Conservation (phyloP, 2,113 vertebrate genomes). For the Scatophagus argus region DNA sequence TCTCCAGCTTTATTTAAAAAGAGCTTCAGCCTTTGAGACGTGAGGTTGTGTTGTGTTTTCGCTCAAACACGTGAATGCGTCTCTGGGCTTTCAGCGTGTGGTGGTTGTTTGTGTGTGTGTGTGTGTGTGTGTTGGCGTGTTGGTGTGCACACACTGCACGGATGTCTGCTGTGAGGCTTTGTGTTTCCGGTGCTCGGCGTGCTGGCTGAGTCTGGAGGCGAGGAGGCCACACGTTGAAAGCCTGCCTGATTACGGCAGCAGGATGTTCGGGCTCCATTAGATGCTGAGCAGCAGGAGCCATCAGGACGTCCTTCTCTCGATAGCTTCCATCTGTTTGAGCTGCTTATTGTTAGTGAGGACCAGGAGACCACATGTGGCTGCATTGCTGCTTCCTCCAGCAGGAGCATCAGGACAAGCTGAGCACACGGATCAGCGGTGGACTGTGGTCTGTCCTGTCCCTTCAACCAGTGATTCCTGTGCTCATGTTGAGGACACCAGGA, state of each 20-base stretch:
- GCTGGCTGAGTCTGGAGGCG: neutral
- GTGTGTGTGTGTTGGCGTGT: neutral
- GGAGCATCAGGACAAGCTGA: too few relatives aligned
- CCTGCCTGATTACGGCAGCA: slow-evolving; percentile 43
- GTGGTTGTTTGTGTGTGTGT: too few relatives aligned
- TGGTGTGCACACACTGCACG: neutral
- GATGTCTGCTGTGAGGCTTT: neutral
- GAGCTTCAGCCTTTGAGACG: too few relatives aligned
- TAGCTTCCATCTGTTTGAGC: neutral
- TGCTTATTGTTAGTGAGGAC: neutral
- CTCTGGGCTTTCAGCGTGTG: too few relatives aligned
- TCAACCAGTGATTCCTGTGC: too few relatives aligned
- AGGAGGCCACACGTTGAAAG: slow-evolving; percentile 25
- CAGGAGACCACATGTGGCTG: neutral
- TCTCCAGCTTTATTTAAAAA: too few relatives aligned
- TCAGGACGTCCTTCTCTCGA: neutral
- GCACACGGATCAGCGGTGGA: too few relatives aligned
- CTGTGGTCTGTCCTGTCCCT: neutral
- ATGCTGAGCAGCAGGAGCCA: slow-evolving; percentile 10
- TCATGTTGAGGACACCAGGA: too few relatives aligned
- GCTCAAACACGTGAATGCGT: too few relatives aligned
- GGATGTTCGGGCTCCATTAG: slow-evolving; percentile 55
- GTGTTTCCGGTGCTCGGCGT: neutral
- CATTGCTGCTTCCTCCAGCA: too few relatives aligned
- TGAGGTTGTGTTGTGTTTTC: too few relatives aligned